These are phyloP conservation scores for Gortyna flavago DNA, from an alignment of 2,888 invertebrate genomes.

Conservation along the genomic window DNA sequence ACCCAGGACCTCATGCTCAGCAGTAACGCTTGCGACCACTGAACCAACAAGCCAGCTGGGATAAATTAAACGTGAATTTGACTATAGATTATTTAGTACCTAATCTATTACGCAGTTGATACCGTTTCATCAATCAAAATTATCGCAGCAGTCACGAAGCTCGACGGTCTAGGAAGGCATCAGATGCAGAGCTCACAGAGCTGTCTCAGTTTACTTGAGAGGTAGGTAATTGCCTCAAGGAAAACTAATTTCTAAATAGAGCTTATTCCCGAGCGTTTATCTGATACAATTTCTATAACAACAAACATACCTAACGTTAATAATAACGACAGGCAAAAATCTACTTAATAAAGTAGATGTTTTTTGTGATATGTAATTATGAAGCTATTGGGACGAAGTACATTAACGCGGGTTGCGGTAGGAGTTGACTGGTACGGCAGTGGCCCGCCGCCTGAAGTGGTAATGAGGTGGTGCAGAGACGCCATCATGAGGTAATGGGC, in stretches of 20 bases:
- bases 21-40: not conserved
- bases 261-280: conserved; percentile 4
- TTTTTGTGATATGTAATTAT: not conserved
- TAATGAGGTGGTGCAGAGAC: no score
- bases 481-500: no score
- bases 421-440: no score
- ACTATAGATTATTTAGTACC: not conserved
- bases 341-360: not conserved
- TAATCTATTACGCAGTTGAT: not conserved
- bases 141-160: conserved; percentile 1
- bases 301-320: not conserved
- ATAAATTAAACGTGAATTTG: not conserved
- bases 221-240: not conserved
- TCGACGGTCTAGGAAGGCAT: conserved; percentile 4
- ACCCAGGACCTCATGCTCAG: not conserved
- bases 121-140: conserved; percentile 19
- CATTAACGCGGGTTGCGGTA: no score
- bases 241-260: conserved; percentile 23
- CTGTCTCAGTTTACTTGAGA: not conserved
- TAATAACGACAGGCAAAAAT: not conserved
- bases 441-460: no score
- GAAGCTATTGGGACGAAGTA: no score
- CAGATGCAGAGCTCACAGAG: conserved; percentile 19
- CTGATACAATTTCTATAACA: not conserved
- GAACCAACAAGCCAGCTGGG: no score